A percentile compares a stretch with the other conserved stretches of the same genome.
These are phyloP conservation scores for Hippocampus zosterae DNA, from an alignment of 2,113 vertebrate species.

Conservation along the genomic window DNA sequence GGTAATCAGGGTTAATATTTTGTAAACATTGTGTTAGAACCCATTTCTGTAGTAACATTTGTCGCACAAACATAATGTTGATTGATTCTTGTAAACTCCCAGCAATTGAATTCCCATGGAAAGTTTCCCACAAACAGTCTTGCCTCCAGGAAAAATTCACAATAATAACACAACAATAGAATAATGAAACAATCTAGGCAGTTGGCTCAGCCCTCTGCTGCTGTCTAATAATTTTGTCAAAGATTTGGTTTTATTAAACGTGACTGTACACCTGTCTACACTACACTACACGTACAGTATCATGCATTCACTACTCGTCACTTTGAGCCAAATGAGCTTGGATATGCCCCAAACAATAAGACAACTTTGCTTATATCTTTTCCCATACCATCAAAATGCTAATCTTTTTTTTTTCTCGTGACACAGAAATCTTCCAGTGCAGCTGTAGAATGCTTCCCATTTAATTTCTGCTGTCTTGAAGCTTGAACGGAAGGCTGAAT, in stretches of 20 bases:
- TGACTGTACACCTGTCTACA: no score
- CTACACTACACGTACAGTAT: not conserved
- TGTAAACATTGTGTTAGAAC: not conserved
- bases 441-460: constrained; percentile 39
- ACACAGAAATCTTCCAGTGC: constrained; percentile 31
- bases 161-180: no score
- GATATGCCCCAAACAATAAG: not conserved
- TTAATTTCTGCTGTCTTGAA: constrained; percentile 25
- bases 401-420: constrained; percentile 30
- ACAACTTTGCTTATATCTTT: constrained; percentile 29
- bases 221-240: no score
- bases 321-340: constrained; percentile 6
- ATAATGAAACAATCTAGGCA: no score
- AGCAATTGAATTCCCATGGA: not conserved
- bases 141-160: no score
- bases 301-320: not conserved
- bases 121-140: not conserved
- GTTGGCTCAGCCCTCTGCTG: no score
- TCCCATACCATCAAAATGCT: constrained; percentile 44
- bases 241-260: no score
- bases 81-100: not conserved
- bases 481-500: constrained; percentile 29
- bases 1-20: no score
- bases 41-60: not conserved
- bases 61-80: not conserved